Evolutionary conservation across 1,140 invertebrate genomes (phyloP), one percentile per base, ranked within the genome.

Genomic region (Zophobas morio): DNA sequence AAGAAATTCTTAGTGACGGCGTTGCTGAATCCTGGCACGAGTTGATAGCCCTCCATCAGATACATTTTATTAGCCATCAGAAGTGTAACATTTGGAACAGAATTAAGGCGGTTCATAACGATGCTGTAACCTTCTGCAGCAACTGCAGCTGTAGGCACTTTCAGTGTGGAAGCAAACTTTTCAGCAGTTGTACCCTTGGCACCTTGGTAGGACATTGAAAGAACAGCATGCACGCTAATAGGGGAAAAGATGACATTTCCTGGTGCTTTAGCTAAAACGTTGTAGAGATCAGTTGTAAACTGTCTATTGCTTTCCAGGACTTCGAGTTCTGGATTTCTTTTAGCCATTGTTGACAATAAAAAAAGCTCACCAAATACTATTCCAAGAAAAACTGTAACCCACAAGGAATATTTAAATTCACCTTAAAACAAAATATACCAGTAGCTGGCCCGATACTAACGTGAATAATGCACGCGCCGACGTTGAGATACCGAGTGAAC

Each of bases 41-140:
- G 6, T 46, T 46, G 42, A 3, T 89, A 86, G 36, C 85, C 85
- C 47, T 89, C 77, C 76, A 89, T 87, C 1, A 46, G 80, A 79
- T 89, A 95, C 46, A 94, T 83, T 70, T 90, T 89, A 81, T 94
- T 94, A 3, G 90, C 90, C 74, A 92, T 86, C 51, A 87, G 87
- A 1, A 94, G 82, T 32, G 89, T 88, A 20, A 90, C 83, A 77
- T 85, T 85, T 73, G 83, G 74, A 39, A 86, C 80, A 82, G 87
- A 81, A 76, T 87, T 87, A 46, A 87, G 78, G 33, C 85, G 79
- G 37, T 81, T 70, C 39, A 88, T 83, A 8, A 85, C 80, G 76
- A 83, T 83, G 73, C 86, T 80, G 75, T 91, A 85, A 35, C 78
- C 87, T 34, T 80, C 47, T 1, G 83, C 82, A n/a, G 82, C 66